A percentile compares a stretch with the other conserved stretches of the same genome.
Evolutionary conservation across 2,888 invertebrate genomes (phyloP).

Genomic region (Coremacera marginata): DNA sequence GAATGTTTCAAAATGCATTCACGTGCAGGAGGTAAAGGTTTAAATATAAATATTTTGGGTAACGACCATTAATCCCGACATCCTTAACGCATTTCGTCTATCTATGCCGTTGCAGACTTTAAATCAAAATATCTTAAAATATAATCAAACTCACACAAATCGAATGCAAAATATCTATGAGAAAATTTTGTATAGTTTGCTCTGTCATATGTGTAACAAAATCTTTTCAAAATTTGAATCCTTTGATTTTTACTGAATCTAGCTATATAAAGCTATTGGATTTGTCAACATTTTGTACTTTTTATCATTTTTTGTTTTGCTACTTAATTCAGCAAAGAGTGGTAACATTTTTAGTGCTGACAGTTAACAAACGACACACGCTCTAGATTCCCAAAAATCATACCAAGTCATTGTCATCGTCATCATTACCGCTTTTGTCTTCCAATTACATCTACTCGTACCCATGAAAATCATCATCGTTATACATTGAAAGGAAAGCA

Average conservation of each 20-base stretch:
- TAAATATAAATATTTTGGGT: no score
- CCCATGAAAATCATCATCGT: conserved; percentile 28
- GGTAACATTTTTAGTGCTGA: neutral
- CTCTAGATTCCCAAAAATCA: neutral
- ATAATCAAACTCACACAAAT: no score
- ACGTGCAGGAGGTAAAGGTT: no score
- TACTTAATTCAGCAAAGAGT: neutral
- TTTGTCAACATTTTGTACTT: neutral
- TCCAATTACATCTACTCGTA: neutral
- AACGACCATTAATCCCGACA: no score
- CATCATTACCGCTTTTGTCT: conserved; percentile 8
- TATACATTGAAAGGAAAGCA: conserved; percentile 29
- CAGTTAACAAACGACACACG: neutral
- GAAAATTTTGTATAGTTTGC: no score
- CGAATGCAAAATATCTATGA: no score
- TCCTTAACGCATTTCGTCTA: no score
- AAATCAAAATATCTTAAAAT: no score
- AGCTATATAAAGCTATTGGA: neutral
- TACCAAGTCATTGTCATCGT: neutral
- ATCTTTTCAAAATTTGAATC: neutral
- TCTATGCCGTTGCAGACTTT: no score
- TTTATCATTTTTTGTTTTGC: neutral
- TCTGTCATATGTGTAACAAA: neutral
- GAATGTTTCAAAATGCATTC: no score
- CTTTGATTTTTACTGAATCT: neutral